Evolutionary conservation across 1,140 invertebrate genomes (phyloP), one percentile per base, ranked within the genome.

Genomic region (Hesperophylax magnus): DNA sequence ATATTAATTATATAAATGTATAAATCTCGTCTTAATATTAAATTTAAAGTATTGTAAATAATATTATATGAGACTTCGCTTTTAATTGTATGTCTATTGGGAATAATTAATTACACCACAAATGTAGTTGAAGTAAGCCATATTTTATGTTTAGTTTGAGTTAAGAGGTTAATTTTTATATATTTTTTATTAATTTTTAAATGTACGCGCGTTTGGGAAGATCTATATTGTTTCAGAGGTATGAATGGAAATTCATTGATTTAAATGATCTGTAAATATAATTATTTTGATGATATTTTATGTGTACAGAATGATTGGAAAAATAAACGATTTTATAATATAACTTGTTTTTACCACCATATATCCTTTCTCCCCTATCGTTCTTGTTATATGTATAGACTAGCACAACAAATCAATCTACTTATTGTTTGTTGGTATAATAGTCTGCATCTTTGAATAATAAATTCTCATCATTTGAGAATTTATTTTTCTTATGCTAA

Each of bases 261-360:
- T 84, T 76, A 58, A 77, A 78, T 78, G 75, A 81, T 80, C 78
- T 81, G 80, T 82, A 84, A 84, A 84, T 82, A 83, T 78, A 81
- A 56, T 77, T 80, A 80, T 77, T 74, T 80, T 78, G 56, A 84
- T 78, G 75, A 81, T 82, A 82, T 67, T 76, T 82, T 82, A 82
- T 84, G 80, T 84, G 83, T 84, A 84, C 83, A 84, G 83, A 82
- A 80, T 82, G 80, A 82, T 80, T 84, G 83, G 82, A 79, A 75
- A 80, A 84, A 82, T 84, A 84, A 84, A 84, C 80, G 83, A 84
- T 84, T 84, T 84, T 84, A 82, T 84, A 84, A 84, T 84, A 84
- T 77, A 60, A 78, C 18, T n/a, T 14, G 22, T 22, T 53, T 80
- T 75, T 77, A 78, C 11, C 1, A 9, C 5, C 27, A 27, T 75